Base-by-base conservation (phyloP, 2,888 invertebrate species). In the Troides oblongomaculatus region DNA sequence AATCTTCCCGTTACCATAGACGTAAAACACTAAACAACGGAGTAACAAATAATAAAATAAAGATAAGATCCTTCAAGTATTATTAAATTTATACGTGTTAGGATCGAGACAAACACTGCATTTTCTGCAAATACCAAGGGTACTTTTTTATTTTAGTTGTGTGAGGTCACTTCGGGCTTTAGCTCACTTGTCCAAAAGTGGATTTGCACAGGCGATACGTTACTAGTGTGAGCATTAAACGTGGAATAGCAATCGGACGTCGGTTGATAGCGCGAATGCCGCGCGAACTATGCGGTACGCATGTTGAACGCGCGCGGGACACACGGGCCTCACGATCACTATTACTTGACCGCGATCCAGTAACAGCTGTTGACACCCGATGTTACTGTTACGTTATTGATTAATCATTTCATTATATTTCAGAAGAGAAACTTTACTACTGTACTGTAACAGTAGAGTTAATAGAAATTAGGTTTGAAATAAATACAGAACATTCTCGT, bases 321-420 rank as follows among this genome's bases (percentile, higher is more conserved):
- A 73, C 76, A 79, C 74, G 73, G 75, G 74, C 78, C 79, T 76
- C 75, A 81, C 76, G 78, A 86, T 86, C 85, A 84, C 86, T 88
- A 89, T 88, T 84, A 84, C 83, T 86, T 83, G 87, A 83, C 83
- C 88, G 85, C 85, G 87, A 87, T 89, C 87, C 84, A 86, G 81
- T 86, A 89, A 89, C 90, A 89, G 90, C 89, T 90, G 90, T 83
- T 80, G 72, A 74, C 78, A 76, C 75, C 74, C 72, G 71, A 73
- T 69, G 60, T 68, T 66, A 72, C 58, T 70, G 71, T 73, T 69
- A 72, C 68, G 69, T 73, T 69, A 71, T 68, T 71, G 70, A 53
- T 53, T 53, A n/a, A n/a, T n/a, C 18, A 18, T 18, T 12, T 53
- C 18, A n/a, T 53, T 53, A 53, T 6, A n/a, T 53, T 6, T 53